Percentiles rank a stretch among this genome's conserved stretches.
These are phyloP conservation scores for Seira sanloemensis DNA, from an alignment of 2,888 invertebrate species.

Conservation along the genomic window DNA sequence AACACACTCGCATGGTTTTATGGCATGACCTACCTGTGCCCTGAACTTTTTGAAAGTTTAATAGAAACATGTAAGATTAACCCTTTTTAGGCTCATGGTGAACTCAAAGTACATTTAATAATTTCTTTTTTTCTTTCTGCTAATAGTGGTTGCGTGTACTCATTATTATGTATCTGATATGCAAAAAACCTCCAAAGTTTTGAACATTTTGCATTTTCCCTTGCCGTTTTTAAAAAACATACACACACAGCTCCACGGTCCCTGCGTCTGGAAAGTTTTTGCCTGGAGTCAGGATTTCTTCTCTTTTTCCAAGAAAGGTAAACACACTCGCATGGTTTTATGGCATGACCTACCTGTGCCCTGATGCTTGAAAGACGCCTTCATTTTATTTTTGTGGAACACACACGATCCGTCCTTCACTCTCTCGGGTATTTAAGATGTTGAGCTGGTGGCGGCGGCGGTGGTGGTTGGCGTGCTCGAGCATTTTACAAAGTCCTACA, in stretches of 20 bases:
- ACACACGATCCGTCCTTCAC: neutral
- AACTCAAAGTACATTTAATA: neutral
- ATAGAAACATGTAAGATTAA: neutral
- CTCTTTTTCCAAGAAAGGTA: slow-evolving; percentile 6
- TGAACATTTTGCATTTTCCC: too few species aligned
- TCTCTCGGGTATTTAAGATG: neutral
- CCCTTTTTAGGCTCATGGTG: neutral
- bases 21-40: slow-evolving; percentile 31
- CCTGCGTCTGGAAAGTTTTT: neutral
- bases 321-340: slow-evolving; percentile 21
- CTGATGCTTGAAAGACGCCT: slow-evolving; percentile 25
- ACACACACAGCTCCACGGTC: neutral
- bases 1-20: neutral
- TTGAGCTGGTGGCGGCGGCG: neutral
- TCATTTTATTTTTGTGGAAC: neutral
- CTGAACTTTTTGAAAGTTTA: neutral
- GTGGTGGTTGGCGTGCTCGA: neutral
- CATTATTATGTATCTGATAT: neutral
- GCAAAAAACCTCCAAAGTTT: neutral
- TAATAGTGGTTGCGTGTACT: neutral
- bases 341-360: slow-evolving; percentile 37
- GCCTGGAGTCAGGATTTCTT: neutral
- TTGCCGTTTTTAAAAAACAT: too few species aligned
- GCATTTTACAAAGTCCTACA: neutral
- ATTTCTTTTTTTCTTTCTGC: neutral